Evolutionary conservation across 2,113 vertebrate genomes (phyloP).

Genomic region (Sinocyclocheilus rhinocerous): DNA sequence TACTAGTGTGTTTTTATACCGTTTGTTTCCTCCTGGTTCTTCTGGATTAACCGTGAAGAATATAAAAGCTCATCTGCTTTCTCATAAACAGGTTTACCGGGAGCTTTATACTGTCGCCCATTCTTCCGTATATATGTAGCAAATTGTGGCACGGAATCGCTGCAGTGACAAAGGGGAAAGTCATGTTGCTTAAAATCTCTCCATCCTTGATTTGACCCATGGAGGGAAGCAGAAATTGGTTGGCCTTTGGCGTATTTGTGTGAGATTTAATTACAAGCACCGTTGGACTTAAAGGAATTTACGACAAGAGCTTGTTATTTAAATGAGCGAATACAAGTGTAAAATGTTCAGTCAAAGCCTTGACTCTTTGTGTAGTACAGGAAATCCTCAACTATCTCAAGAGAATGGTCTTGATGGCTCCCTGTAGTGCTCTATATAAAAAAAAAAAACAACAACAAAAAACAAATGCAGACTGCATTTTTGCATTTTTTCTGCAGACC

Average conservation of each 20-base stretch:
- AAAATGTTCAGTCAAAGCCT: background rate
- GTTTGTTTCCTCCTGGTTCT: background rate
- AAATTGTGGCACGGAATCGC: background rate
- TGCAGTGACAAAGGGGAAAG: slow-evolving; percentile 10
- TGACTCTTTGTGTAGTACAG: background rate
- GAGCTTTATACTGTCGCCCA: background rate
- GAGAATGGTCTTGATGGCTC: background rate
- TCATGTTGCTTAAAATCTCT: slow-evolving; percentile 14
- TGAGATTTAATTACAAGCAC: slow-evolving; percentile 47
- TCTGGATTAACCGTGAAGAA: background rate
- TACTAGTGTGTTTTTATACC: background rate
- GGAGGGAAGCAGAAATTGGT: slow-evolving; percentile 14
- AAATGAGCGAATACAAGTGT: slow-evolving; percentile 4
- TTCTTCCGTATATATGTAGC: background rate
- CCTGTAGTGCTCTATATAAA: background rate
- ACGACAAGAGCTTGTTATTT: slow-evolving; percentile 5
- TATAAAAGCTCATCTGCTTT: slow-evolving; percentile 19
- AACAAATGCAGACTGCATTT: slow-evolving; percentile 12
- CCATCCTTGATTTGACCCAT: slow-evolving; percentile 24
- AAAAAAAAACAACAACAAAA: background rate
- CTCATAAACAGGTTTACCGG: background rate
- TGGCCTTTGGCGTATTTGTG: slow-evolving; percentile 37
- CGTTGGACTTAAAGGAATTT: slow-evolving; percentile 21
- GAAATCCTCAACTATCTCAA: slow-evolving; percentile 8
- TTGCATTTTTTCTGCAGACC: too few species aligned